Evolutionary conservation across 2,797 vertebrate species (phyloP).

Genomic region (Pangasius macronema): DNA sequence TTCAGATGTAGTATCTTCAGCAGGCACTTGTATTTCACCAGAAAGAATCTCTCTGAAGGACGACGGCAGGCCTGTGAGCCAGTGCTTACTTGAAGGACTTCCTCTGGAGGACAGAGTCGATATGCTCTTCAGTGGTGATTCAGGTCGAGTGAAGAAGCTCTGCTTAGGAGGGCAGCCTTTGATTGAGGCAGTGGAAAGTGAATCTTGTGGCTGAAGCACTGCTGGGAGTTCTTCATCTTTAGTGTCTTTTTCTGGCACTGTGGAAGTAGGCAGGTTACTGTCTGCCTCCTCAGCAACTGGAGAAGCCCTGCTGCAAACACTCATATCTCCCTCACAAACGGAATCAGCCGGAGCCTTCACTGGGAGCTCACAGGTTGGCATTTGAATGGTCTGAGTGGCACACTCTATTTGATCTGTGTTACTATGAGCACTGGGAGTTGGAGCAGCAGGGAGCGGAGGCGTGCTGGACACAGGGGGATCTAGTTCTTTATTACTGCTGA

Average conservation of each 20-base stretch:
- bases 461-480: background rate
- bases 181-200: background rate
- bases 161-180: background rate
- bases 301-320: background rate
- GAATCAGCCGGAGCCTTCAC: slow-evolving; percentile 61
- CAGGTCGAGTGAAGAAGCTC: background rate
- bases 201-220: background rate
- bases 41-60: slow-evolving; percentile 28
- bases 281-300: background rate
- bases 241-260: slow-evolving; percentile 44
- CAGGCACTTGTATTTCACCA: background rate
- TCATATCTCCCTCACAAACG: slow-evolving; percentile 39
- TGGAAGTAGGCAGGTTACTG: slow-evolving; percentile 55
- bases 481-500: background rate
- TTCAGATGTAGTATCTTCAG: background rate
- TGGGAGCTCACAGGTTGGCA: slow-evolving; percentile 25
- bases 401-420: background rate
- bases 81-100: background rate
- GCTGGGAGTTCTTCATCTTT: background rate
- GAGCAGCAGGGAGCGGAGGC: background rate
- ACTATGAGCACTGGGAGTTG: background rate
- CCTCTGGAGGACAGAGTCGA: background rate
- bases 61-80: slow-evolving; percentile 23
- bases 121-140: background rate
- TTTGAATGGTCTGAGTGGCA: slow-evolving; percentile 6